Conservation (phyloP, 2,113 vertebrate genomes). For the Podilymbus podiceps region DNA sequence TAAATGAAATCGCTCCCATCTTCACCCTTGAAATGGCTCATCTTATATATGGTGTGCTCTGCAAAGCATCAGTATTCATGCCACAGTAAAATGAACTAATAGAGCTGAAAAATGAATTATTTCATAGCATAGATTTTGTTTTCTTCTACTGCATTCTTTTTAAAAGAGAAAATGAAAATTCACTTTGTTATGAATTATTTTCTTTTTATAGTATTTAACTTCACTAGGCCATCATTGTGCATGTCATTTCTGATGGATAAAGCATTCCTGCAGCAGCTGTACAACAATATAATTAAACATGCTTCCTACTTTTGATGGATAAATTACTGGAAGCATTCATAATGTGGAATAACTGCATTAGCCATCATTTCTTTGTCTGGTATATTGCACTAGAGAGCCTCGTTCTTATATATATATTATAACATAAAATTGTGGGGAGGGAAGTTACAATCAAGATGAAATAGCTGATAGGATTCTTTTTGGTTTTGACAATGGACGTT, state of each 20-base stretch:
- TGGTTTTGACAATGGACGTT: not conserved
- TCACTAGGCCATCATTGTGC: not conserved
- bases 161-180: slow-evolving; percentile 11
- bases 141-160: not conserved
- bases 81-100: not conserved
- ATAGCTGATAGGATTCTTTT: not conserved
- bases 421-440: not conserved
- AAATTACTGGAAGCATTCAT: not conserved
- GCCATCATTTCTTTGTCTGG: not conserved
- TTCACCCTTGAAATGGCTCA: not conserved
- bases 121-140: not conserved
- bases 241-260: not conserved
- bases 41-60: not conserved
- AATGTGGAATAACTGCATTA: not conserved
- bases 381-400: not conserved
- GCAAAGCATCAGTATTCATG: not conserved
- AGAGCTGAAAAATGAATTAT: not conserved
- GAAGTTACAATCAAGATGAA: not conserved
- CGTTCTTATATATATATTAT: not conserved
- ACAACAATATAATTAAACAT: not conserved
- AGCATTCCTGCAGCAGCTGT: not conserved
- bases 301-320: not conserved
- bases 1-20: not conserved
- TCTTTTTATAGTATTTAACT: not conserved
- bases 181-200: not conserved